Percentiles rank a stretch among this genome's conserved stretches.
Conservation (phyloP, 2,797 vertebrate species). For the Poeciliopsis presidionis region DNA sequence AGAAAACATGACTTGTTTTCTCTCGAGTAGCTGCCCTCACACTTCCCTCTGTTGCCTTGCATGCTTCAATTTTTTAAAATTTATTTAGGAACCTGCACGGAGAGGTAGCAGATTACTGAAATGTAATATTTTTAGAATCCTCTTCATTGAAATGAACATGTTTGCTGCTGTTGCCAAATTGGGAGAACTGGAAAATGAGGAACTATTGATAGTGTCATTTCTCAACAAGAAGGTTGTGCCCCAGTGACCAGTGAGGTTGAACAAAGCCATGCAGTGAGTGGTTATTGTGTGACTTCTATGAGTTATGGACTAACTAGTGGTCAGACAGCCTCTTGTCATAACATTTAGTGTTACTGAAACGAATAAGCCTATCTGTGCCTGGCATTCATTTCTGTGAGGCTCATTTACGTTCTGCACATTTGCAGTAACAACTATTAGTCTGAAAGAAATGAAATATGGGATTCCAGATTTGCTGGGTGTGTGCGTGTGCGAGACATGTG, state of each 20-base stretch:
- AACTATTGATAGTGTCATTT: conserved; percentile 1
- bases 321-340: conserved; percentile 57
- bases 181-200: neutral
- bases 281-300: conserved; percentile 42
- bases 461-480: conserved; percentile 37
- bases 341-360: conserved; percentile 54
- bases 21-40: conserved; percentile 52
- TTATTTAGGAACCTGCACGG: neutral
- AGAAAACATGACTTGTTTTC: conserved; percentile 88
- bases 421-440: conserved; percentile 39
- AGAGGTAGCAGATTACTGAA: too few species aligned
- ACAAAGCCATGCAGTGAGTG: conserved; percentile 7
- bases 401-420: conserved; percentile 55
- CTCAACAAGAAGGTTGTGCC: neutral
- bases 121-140: neutral
- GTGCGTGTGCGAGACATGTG: neutral
- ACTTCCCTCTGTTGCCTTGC: conserved; percentile 32
- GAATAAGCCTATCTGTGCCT: conserved; percentile 36
- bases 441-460: conserved; percentile 33
- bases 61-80: neutral
- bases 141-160: conserved; percentile 1
- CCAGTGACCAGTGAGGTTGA: neutral
- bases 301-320: conserved; percentile 45
- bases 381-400: conserved; percentile 46
- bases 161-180: conserved; percentile 9